Evolutionary conservation across 2,888 invertebrate genomes (phyloP).

Genomic region (Eurytoma californica): DNA sequence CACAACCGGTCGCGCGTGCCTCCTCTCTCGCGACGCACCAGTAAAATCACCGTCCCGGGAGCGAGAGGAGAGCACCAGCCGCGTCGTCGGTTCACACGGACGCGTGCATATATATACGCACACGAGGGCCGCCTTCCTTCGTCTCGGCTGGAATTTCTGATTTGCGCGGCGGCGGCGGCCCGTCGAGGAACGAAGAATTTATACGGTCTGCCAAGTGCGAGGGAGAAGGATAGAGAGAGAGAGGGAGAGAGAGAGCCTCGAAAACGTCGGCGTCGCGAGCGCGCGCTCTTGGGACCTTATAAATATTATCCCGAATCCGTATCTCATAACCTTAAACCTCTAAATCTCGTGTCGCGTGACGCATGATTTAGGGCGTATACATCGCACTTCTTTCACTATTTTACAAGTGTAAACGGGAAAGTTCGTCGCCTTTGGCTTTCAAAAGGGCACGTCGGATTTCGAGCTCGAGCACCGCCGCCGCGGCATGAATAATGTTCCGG

Average conservation of each 20-base stretch:
- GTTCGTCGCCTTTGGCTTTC: constrained; percentile 45
- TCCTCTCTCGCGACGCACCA: constrained; percentile 54
- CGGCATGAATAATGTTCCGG: constrained; percentile 45
- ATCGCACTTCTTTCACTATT: constrained; percentile 44
- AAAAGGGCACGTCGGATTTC: constrained; percentile 9
- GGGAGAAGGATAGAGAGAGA: constrained; percentile 11
- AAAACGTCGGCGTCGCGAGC: constrained; percentile 32
- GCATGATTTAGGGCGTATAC: constrained; percentile 44
- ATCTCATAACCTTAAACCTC: constrained; percentile 52
- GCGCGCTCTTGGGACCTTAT: constrained; percentile 42
- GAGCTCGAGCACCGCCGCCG: constrained; percentile 4
- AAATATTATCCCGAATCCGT: constrained; percentile 56
- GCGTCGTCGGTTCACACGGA: not conserved
- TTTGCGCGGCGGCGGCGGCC: constrained; percentile 52
- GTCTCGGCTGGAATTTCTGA: constrained; percentile 58
- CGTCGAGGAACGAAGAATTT: constrained; percentile 47
- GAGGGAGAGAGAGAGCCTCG: constrained; percentile 23
- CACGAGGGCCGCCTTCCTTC: not conserved
- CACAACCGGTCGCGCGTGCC: constrained; percentile 59
- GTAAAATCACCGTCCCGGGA: constrained; percentile 53
- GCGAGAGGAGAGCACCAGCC: constrained; percentile 1
- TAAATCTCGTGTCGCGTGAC: constrained; percentile 45
- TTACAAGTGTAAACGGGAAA: constrained; percentile 56
- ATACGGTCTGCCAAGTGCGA: constrained; percentile 37
- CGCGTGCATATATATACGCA: not conserved